Percentiles rank a stretch among this genome's conserved stretches.
Conservation (phyloP, 2,888 invertebrate species). For the Oscheius sp. region DNA sequence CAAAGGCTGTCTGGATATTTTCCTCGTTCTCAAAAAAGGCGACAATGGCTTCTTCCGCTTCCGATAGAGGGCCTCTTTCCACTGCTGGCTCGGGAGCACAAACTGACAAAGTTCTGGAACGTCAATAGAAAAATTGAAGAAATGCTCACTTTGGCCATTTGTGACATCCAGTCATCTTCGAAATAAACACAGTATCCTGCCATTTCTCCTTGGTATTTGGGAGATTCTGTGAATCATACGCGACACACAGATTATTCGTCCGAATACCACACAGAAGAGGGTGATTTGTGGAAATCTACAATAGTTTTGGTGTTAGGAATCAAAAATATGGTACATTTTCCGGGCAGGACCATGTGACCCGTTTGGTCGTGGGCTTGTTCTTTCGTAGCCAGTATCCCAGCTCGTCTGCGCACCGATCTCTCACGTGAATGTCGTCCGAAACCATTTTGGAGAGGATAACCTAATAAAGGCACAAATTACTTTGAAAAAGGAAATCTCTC, state of each 20-base stretch:
- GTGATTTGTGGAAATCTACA: background rate
- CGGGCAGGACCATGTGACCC: conserved; percentile 41
- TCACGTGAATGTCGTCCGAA: conserved; percentile 41
- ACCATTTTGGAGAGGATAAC: conserved; percentile 42
- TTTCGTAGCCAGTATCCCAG: conserved; percentile 48
- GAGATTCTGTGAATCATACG: conserved; percentile 52
- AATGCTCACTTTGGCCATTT: conserved; percentile 44
- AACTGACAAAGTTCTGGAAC: conserved; percentile 34
- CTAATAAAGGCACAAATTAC: background rate
- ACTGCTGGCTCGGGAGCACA: conserved; percentile 16
- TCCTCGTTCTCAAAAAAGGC: conserved; percentile 38
- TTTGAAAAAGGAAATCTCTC: background rate
- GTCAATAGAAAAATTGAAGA: background rate
- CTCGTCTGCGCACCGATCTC: conserved; percentile 43
- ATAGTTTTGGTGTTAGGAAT: background rate
- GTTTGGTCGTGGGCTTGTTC: conserved; percentile 50
- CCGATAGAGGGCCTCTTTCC: conserved; percentile 27
- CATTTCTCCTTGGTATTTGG: conserved; percentile 53
- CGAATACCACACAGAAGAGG: conserved; percentile 30
- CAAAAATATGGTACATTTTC: conserved; percentile 17
- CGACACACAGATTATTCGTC: conserved; percentile 42
- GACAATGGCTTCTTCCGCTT: conserved; percentile 36
- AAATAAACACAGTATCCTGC: conserved; percentile 47
- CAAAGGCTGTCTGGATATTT: conserved; percentile 36
- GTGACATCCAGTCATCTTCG: conserved; percentile 45